Evolutionary conservation across 2,113 vertebrate species (phyloP).

Genomic region (Syngnathoides biaculeatus): DNA sequence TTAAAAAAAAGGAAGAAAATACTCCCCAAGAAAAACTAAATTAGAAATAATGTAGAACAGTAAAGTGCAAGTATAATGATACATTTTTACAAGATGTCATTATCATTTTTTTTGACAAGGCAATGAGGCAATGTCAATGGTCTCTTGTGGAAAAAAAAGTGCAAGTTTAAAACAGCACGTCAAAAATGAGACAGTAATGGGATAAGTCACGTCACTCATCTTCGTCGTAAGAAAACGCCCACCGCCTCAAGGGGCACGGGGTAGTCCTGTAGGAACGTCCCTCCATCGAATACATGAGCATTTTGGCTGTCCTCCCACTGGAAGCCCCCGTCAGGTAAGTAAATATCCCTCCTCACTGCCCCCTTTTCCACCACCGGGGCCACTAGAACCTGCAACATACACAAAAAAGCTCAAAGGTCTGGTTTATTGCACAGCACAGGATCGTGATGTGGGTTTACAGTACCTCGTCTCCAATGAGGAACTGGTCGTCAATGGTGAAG

Average conservation of each 20-base stretch:
- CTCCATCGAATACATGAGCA: constrained; percentile 80
- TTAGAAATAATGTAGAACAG: constrained; percentile 60
- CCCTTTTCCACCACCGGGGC: constrained; percentile 83
- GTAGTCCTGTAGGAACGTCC: constrained; percentile 79
- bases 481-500: constrained; percentile 82
- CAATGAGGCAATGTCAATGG: constrained; percentile 64
- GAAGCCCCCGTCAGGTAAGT: constrained; percentile 77
- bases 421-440: constrained; percentile 2
- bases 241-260: constrained; percentile 76
- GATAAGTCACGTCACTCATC: constrained; percentile 44
- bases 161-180: constrained; percentile 72
- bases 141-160: constrained; percentile 77
- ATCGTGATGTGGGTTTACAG: constrained; percentile 21
- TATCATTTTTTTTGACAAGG: too few relatives aligned
- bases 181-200: constrained; percentile 23
- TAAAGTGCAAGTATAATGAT: constrained; percentile 81
- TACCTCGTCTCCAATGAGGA: constrained; percentile 90
- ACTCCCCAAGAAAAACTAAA: constrained; percentile 43
- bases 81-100: constrained; percentile 58
- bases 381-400: constrained; percentile 77
- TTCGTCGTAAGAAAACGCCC: constrained; percentile 75
- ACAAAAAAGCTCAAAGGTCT: constrained; percentile 23
- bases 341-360: constrained; percentile 76
- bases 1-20: constrained; percentile 36
- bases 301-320: constrained; percentile 80